Percentiles rank a stretch among this genome's conserved stretches.
These are phyloP conservation scores for Psilopogon haemacephalus DNA, from an alignment of 2,113 vertebrate genomes.

Conservation along the genomic window DNA sequence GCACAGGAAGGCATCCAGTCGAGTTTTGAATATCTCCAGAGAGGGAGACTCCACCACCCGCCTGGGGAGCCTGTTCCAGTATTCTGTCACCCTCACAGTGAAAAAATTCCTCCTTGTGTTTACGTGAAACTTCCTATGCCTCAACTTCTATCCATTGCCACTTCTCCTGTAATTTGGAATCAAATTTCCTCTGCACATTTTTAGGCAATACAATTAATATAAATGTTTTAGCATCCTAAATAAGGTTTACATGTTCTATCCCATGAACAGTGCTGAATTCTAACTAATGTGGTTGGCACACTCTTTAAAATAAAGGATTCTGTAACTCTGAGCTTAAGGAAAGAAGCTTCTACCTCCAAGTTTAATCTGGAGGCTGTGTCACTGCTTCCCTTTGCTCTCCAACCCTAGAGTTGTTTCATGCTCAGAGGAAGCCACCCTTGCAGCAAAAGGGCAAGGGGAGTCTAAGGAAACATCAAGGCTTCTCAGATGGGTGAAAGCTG, in stretches of 20 bases:
- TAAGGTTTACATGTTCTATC: neutral
- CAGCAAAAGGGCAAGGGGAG: neutral
- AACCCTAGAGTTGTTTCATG: neutral
- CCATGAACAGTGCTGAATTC: neutral
- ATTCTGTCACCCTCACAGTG: too few relatives aligned
- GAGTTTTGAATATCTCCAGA: too few relatives aligned
- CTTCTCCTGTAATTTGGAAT: too few relatives aligned
- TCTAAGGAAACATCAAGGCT: slow-evolving; percentile 21
- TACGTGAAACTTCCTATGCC: too few relatives aligned
- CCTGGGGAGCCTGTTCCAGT: too few relatives aligned
- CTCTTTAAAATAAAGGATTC: neutral
- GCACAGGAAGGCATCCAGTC: too few relatives aligned
- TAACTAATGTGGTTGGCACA: neutral
- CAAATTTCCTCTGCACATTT: neutral
- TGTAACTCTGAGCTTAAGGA: neutral
- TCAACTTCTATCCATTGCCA: too few relatives aligned
- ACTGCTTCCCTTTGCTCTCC: neutral
- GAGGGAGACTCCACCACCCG: too few relatives aligned
- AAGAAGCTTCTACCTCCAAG: neutral
- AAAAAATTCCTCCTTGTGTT: too few relatives aligned
- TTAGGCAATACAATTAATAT: neutral
- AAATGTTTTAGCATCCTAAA: neutral
- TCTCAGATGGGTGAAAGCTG: slow-evolving; percentile 30
- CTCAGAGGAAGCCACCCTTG: neutral
- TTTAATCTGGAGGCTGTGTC: neutral